phyloP scores from a whole-genome alignment of 2,888 invertebrate genomes.

The Onthophagus sagittarius region DNA sequence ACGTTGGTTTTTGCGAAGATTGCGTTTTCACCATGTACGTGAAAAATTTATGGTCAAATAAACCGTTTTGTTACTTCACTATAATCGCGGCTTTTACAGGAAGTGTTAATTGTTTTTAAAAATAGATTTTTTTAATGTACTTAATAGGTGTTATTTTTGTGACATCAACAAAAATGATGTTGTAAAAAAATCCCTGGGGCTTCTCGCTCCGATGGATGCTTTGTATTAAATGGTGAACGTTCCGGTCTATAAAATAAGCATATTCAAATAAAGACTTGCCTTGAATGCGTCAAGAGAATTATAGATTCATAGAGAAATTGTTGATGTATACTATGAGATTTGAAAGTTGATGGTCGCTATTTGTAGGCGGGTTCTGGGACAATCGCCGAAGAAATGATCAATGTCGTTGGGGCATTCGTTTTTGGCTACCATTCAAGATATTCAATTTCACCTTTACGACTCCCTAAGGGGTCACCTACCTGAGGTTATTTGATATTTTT shows the following conservation, averaged over 20 bases:
- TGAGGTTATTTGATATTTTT: constrained; percentile 7
- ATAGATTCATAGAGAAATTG: not conserved
- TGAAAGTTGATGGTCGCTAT: not conserved
- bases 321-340: not conserved
- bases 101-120: too few species aligned
- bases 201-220: not conserved
- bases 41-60: not conserved
- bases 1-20: not conserved
- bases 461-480: not conserved
- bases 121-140: too few species aligned
- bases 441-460: not conserved
- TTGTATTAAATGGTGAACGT: not conserved
- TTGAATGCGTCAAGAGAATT: not conserved
- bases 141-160: too few species aligned
- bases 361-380: constrained; percentile 4
- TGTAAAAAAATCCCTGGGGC: not conserved
- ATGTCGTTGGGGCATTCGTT: constrained; percentile 2
- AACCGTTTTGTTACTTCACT: not conserved
- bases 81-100: not conserved
- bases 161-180: not conserved
- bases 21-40: not conserved
- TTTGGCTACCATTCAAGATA: not conserved
- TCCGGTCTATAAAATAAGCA: not conserved
- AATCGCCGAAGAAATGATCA: constrained; percentile 8
- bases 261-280: not conserved